Evolutionary conservation across 2,888 invertebrate species (phyloP), one percentile per base, ranked within the genome.

Genomic region (Lycaena phlaeas): DNA sequence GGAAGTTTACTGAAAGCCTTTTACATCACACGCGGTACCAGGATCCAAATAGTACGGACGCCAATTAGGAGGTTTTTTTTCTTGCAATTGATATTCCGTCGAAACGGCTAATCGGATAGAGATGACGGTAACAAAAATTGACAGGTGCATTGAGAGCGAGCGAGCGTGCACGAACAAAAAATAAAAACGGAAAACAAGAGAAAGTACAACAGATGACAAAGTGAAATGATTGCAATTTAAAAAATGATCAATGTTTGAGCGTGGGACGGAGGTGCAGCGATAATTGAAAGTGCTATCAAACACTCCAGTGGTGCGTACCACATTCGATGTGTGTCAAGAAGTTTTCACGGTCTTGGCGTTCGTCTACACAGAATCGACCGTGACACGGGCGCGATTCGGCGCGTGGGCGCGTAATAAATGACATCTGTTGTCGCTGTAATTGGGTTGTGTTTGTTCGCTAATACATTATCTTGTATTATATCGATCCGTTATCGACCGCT

Each of bases 1-100:
- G 84, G 84, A 82, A 82, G 72, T 71, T 68, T 77, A 75, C 79
- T 81, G 79, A 79, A 79, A 82, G 78, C 59, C 64, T 78, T 82
- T 81, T 82, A 81, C 82, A 75, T 81, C 82, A 76, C 62, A 50
- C 75, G 70, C 56, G 64, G 66, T 72, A 79, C 82, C 82, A 82
- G 84, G 82, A 82, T 78, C 73, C 66, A 69, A 72, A 59, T 63
- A 53, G 62, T 56, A 61, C 63, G 61, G 25, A 55, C 59, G 60
- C 61, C 69, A 66, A 76, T 72, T 69, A 62, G 56, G 53, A 56
- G 56, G n/a, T n/a, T 60, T 70, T 66, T 70, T 68, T 62, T n/a
- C n/a, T n/a, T 52, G 52, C 52, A 59, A 54, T 56, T n/a, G n/a
- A n/a, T n/a, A n/a, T n/a, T n/a, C n/a, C n/a, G n/a, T n/a, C n/a